phyloP scores from a whole-genome alignment of 1,140 invertebrate genomes.

The Brachionus koreanus region DNA sequence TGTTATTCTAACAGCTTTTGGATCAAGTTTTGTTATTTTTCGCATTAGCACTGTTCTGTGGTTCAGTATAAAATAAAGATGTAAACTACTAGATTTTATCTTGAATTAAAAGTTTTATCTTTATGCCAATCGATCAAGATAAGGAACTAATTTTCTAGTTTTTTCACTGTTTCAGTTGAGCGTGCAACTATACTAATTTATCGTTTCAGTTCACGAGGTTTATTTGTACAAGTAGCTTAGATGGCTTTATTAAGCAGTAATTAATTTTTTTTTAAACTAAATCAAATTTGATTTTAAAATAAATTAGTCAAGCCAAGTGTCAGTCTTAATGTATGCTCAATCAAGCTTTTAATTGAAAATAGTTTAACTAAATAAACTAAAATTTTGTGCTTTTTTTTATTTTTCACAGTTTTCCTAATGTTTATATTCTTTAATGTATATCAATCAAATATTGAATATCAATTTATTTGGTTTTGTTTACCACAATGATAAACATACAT shows the following conservation, averaged over 20 bases:
- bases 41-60: neutral
- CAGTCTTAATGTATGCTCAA: conserved; percentile 18
- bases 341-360: conserved; percentile 16
- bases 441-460: neutral
- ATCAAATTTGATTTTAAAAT: conserved; percentile 21
- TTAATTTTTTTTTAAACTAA: conserved; percentile 8
- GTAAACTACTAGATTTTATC: neutral
- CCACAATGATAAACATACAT: neutral
- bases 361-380: neutral
- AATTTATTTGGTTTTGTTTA: neutral
- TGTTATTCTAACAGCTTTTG: conserved; percentile 36
- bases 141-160: conserved; percentile 6
- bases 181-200: neutral
- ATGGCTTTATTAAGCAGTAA: conserved; percentile 26
- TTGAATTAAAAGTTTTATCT: neutral
- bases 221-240: conserved; percentile 6
- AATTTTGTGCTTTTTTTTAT: neutral
- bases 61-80: neutral
- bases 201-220: neutral
- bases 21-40: conserved; percentile 24
- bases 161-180: neutral
- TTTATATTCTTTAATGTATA: conserved; percentile 7
- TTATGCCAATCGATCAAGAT: neutral
- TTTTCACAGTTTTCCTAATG: conserved; percentile 14
- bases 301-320: conserved; percentile 40